Evolutionary conservation across 2,113 vertebrate species (phyloP), one percentile per base, ranked within the genome.

Genomic region (Melanocharis versteri): DNA sequence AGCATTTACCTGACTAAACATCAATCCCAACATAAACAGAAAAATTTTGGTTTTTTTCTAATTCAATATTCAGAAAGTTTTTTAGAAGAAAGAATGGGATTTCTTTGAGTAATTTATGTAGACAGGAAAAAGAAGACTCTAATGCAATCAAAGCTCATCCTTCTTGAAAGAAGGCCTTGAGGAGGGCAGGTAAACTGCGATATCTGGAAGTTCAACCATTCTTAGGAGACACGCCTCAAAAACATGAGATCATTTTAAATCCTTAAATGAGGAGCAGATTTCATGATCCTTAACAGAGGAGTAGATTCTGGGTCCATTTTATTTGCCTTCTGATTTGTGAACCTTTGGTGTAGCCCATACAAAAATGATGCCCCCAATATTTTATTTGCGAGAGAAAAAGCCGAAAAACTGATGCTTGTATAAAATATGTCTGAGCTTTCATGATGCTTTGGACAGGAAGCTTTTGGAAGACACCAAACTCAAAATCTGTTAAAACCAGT

Each of bases 51-150:
- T 24, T 72, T 48, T 57, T 27, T 5, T 35, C 30, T 75, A 45
- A 75, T 33, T 50, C 19, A 35, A 7, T n/a, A 47, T 84, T 73
- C n/a, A 44, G 10, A 7, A 57, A 24, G 4, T 4, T 58, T 65
- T 66, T 69, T 57, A 45, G 45, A 66, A 30, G 11, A 18, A 89
- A 54, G 12, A 45, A 47, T 22, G 1, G 8, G 13, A 24, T 17
- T 35, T 37, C 27, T 60, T 45, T 66, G 10, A 1, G 3, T 58
- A 30, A 50, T 75, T 65, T 58, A 33, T 47, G 54, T 70, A 81
- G 16, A 72, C 54, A 84, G 7, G 9, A 0, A 6, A 37, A 44
- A 39, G 4, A 6, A 31, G 1, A 54, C 5, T 19, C 4, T 35
- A 57, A 12, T 1, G 1, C 15, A 57, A 69, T 31, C 58, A 57